These are phyloP conservation scores for Periophthalmus magnuspinnatus DNA, from an alignment of 2,797 vertebrate species.

Conservation along the genomic window DNA sequence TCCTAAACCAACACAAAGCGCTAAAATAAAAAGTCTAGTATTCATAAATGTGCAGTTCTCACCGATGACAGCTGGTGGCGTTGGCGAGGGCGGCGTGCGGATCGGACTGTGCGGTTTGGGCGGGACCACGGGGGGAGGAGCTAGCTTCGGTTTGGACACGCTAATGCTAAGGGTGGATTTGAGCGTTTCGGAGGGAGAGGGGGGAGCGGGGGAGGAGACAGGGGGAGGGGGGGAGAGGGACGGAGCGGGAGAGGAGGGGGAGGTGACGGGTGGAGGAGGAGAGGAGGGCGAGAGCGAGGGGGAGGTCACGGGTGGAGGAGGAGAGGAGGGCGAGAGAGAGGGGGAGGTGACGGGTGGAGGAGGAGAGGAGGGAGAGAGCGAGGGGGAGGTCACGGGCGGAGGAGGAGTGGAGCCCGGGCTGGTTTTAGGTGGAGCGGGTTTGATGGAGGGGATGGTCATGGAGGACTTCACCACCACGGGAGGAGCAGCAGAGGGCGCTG, in stretches of 20 bases:
- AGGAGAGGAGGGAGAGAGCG: slow-evolving; percentile 22
- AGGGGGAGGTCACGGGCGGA: slow-evolving; percentile 30
- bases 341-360: no score
- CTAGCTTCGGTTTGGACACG: slow-evolving; percentile 70
- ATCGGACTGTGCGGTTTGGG: slow-evolving; percentile 78
- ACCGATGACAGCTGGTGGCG: slow-evolving; percentile 62
- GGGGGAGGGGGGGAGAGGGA: slow-evolving; percentile 36
- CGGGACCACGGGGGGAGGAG: slow-evolving; percentile 66
- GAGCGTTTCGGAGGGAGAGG: slow-evolving; percentile 36
- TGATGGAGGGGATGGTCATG: slow-evolving; percentile 73
- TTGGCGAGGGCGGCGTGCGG: slow-evolving; percentile 62
- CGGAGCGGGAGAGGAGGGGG: slow-evolving; percentile 18
- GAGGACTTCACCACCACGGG: slow-evolving; percentile 80
- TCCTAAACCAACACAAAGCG: no score
- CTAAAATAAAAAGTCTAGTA: not conserved
- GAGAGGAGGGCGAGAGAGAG: no score
- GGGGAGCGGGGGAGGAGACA: slow-evolving; percentile 39
- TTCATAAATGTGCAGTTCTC: not conserved
- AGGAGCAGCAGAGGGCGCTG: slow-evolving; percentile 38
- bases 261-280: no score
- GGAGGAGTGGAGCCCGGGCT: slow-evolving; percentile 24
- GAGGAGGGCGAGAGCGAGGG: no score
- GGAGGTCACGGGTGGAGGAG: no score
- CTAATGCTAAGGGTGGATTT: slow-evolving; percentile 76
- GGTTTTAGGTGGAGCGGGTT: slow-evolving; percentile 67